Base-by-base conservation (phyloP, 2,113 vertebrate species). In the Petaurus breviceps region DNA sequence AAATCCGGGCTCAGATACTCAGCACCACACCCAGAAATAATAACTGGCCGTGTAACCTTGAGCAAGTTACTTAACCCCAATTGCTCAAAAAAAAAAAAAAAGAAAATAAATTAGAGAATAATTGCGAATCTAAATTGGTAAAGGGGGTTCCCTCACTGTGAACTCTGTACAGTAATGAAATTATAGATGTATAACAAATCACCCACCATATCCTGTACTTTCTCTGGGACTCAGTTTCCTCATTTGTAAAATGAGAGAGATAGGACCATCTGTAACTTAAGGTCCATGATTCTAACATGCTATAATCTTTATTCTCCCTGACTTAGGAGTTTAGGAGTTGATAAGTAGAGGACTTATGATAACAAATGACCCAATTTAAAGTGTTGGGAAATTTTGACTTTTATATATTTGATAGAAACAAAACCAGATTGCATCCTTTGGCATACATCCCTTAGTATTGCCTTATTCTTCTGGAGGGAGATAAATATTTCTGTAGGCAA, bases 381-480 rank as follows among this genome's bases (percentile, higher is more conserved):
- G 14, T 22, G 47, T 8, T 43, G 14, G 61, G 53, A 55, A 94
- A 84, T 43, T 49, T 90, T 96, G 19, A 96, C 37, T 23, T 26
- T 43, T 24, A n/a, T 77, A 7, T 46, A 37, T 94, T 77, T 57
- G 46, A 61, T 47, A 90, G 92, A 37, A 84, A 28, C 84, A 68
- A 93, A 91, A 61, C 61, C 37, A 95, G 92, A 91, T 28, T 22
- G 84, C 61, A 52, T 10, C 47, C 77, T 24, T 95, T 94, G 46
- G 77, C 51, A 93, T 93, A 89, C 51, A 24, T 14, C 50, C 55
- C 54, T 95, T 19, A 84, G 89, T n/a, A 93, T 92, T 91, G 91
- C 90, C 31, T 61, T 52, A 37, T n/a, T 77, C 61, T 46, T 77
- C 1, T 50, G 2, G 22, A 94, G 77, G 55, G 19, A 92, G 11